Percentiles rank a stretch among this genome's conserved stretches.
Conservation (phyloP, 2,113 vertebrate species). For the Elephas maximus region DNA sequence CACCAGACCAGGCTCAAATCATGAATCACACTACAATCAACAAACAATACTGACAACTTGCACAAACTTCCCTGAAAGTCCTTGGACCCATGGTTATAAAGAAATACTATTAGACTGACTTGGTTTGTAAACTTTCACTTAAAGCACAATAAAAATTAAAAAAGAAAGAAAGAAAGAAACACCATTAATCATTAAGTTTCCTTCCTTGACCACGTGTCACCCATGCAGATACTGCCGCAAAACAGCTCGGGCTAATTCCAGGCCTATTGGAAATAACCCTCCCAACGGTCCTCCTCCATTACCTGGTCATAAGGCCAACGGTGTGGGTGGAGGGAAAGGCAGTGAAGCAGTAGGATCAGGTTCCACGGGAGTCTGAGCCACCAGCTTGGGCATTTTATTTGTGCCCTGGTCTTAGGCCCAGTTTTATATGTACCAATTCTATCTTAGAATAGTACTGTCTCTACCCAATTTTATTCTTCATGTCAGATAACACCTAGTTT, state of each 20-base stretch:
- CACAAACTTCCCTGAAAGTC: neutral
- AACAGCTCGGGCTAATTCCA: neutral
- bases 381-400: neutral
- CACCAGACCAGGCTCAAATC: neutral
- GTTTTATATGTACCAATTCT: neutral
- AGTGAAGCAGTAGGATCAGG: neutral
- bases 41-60: neutral
- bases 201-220: neutral
- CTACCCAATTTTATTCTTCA: neutral
- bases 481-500: neutral
- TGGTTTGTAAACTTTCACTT: too few relatives aligned
- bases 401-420: neutral
- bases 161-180: too few relatives aligned
- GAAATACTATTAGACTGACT: neutral
- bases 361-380: neutral
- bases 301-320: neutral
- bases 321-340: neutral
- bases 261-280: neutral
- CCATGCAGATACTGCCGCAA: neutral
- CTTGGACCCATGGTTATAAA: neutral
- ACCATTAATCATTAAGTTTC: neutral
- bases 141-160: too few relatives aligned
- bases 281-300: neutral
- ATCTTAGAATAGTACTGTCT: neutral
- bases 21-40: neutral